Evolutionary conservation across 2,888 invertebrate species (phyloP).

Genomic region (Embidobia sp.): DNA sequence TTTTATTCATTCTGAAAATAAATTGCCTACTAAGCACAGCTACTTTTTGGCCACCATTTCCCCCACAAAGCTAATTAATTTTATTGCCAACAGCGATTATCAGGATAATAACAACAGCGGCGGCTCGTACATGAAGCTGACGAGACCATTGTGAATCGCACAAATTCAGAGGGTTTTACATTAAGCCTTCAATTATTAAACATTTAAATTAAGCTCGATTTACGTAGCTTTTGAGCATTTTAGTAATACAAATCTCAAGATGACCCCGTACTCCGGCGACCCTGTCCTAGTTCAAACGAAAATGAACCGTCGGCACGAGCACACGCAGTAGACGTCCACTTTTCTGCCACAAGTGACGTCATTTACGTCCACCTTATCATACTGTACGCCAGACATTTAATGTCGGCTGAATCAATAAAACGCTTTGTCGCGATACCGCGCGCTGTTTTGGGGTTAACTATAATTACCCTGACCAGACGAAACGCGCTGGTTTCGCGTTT

Average conservation of each 20-base stretch:
- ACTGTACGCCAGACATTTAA: constrained; percentile 13
- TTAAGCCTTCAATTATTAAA: constrained; percentile 15
- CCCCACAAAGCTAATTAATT: too few relatives aligned
- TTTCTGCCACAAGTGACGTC: constrained; percentile 28
- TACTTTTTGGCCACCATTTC: too few relatives aligned
- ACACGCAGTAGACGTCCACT: constrained; percentile 1
- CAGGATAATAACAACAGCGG: too few relatives aligned
- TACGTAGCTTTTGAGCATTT: constrained; percentile 6
- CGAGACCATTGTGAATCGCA: constrained; percentile 14
- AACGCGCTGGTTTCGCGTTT: too few relatives aligned
- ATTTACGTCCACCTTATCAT: constrained; percentile 35
- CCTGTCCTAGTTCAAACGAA: constrained; percentile 24
- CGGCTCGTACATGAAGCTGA: too few relatives aligned
- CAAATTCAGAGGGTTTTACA: constrained; percentile 9
- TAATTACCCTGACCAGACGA: too few relatives aligned
- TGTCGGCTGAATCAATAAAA: constrained; percentile 30
- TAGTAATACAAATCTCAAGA: constrained; percentile 1
- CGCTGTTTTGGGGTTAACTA: constrained; percentile 2
- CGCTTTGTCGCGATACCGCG: constrained; percentile 5
- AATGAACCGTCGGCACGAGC: constrained; percentile 9
- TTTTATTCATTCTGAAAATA: too few relatives aligned
- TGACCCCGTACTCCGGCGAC: not conserved
- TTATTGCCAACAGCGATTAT: too few relatives aligned
- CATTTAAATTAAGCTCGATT: not conserved
- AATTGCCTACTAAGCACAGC: too few relatives aligned